These are phyloP conservation scores for Phoxinus dragarum DNA, from an alignment of 2,797 vertebrate species.

Conservation along the genomic window DNA sequence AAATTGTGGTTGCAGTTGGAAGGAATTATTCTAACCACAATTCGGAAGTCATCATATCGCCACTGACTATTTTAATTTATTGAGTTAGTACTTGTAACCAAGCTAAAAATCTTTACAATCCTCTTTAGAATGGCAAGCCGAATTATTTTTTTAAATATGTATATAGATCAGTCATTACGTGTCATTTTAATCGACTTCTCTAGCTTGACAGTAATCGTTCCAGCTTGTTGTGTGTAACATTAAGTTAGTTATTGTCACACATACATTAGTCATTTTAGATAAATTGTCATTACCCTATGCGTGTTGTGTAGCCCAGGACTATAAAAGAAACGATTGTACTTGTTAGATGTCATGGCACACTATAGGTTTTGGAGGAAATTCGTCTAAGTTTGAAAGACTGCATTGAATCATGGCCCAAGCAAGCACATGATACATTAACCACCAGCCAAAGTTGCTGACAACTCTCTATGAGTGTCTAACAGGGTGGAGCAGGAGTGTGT, in stretches of 20 bases:
- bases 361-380: too few species aligned
- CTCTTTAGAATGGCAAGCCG: background rate
- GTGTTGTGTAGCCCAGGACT: background rate
- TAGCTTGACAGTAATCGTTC: background rate
- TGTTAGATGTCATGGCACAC: background rate
- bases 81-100: background rate
- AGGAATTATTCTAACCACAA: background rate
- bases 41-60: background rate
- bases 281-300: background rate
- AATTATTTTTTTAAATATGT: background rate
- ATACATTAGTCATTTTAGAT: background rate
- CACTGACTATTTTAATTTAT: background rate
- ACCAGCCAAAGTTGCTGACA: constrained; percentile 22
- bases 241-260: background rate
- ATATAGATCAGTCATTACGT: background rate
- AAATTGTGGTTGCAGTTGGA: background rate
- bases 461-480: background rate
- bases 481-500: constrained; percentile 37
- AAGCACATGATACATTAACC: constrained; percentile 11
- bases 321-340: background rate
- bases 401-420: background rate
- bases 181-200: background rate
- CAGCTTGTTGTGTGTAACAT: background rate
- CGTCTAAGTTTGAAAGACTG: background rate
- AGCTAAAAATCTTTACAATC: background rate